Percentiles rank a stretch among this genome's conserved stretches.
Evolutionary conservation across 2,113 vertebrate genomes (phyloP).

Genomic region (Gymnorhina tibicen): DNA sequence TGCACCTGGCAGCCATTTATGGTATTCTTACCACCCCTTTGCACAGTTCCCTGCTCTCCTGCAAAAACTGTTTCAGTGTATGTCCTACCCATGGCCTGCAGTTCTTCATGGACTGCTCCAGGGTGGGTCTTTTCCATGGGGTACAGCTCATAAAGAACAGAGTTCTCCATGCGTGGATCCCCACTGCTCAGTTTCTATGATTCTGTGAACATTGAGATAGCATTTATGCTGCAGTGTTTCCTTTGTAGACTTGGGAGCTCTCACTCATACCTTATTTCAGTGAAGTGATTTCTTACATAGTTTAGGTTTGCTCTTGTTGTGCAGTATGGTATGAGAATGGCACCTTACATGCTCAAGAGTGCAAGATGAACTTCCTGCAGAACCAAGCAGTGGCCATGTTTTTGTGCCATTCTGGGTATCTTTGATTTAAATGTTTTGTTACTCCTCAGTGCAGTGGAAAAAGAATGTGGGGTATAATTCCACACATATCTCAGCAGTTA

Average conservation of each 20-base stretch:
- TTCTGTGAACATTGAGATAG: neutral
- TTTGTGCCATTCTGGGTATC: neutral
- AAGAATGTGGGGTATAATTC: neutral
- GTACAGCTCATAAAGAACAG: neutral
- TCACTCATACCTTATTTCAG: neutral
- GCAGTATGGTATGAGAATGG: neutral
- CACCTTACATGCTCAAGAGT: neutral
- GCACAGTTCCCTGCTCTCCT: neutral
- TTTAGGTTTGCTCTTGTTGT: neutral
- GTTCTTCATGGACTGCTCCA: neutral
- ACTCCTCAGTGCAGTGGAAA: neutral
- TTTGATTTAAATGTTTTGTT: neutral
- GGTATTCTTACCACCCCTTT: neutral
- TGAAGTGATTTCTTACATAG: neutral
- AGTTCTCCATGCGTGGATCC: neutral
- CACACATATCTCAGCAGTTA: neutral
- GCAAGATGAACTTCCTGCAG: neutral
- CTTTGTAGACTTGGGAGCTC: neutral
- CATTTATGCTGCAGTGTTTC: neutral
- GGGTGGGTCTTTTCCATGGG: neutral
- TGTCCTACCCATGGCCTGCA: neutral
- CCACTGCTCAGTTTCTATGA: neutral
- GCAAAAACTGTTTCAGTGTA: neutral
- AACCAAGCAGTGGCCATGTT: neutral
- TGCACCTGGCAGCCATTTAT: neutral